A percentile compares a stretch with the other conserved stretches of the same genome.
Evolutionary conservation across 2,888 invertebrate species (phyloP).

Genomic region (Cephus nigrinus): DNA sequence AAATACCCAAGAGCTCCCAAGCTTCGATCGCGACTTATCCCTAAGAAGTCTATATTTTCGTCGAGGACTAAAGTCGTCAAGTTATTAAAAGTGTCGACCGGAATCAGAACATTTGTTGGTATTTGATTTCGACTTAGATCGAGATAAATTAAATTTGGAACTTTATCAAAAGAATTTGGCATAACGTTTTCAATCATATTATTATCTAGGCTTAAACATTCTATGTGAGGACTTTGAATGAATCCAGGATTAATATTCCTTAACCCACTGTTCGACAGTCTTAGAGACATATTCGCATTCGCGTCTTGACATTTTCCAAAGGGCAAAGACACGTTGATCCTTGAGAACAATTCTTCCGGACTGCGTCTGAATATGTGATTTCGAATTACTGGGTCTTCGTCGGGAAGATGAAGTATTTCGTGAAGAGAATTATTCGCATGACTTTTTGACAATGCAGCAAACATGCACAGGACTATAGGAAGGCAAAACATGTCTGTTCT

Average conservation of each 20-base stretch:
- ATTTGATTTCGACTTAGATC: slow-evolving; percentile 50
- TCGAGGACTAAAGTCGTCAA: slow-evolving; percentile 43
- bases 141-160: slow-evolving; percentile 48
- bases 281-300: slow-evolving; percentile 14
- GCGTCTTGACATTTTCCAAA: slow-evolving; percentile 46
- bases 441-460: too few species aligned
- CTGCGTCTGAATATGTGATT: too few species aligned
- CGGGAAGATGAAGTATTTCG: too few species aligned
- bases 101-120: slow-evolving; percentile 40
- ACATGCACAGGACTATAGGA: too few species aligned
- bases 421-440: too few species aligned
- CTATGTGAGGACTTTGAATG: slow-evolving; percentile 41
- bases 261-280: neutral
- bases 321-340: slow-evolving; percentile 22
- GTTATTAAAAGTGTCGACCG: slow-evolving; percentile 32
- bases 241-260: slow-evolving; percentile 28
- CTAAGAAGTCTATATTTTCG: slow-evolving; percentile 31
- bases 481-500: too few species aligned
- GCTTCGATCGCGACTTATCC: slow-evolving; percentile 10
- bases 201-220: slow-evolving; percentile 42
- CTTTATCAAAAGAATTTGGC: slow-evolving; percentile 36
- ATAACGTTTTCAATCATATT: slow-evolving; percentile 41
- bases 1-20: slow-evolving; percentile 33
- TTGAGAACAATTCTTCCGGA: too few species aligned
- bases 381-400: too few species aligned